Evolutionary conservation across 2,113 vertebrate species (phyloP).

Genomic region (Eubucco bourcierii): DNA sequence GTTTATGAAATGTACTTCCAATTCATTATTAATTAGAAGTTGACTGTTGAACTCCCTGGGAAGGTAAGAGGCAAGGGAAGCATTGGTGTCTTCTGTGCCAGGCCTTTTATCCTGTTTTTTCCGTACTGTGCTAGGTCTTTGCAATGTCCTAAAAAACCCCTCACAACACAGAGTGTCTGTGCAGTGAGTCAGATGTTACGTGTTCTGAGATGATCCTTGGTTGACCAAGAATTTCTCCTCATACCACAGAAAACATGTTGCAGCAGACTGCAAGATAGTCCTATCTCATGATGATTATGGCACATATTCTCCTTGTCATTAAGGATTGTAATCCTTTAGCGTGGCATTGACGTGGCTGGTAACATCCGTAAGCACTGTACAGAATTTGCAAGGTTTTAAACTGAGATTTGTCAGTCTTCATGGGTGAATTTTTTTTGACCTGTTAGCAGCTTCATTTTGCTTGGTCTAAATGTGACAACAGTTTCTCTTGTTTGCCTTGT

Average conservation of each 20-base stretch:
- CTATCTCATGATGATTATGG: too few species aligned
- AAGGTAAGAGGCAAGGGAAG: background rate
- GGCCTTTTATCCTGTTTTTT: background rate
- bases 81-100: background rate
- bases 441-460: background rate
- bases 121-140: background rate
- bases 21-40: background rate
- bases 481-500: background rate
- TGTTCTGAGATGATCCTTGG: background rate
- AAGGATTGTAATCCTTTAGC: background rate
- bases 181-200: background rate
- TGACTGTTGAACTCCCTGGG: background rate
- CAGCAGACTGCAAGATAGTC: background rate
- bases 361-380: rapidly evolving
- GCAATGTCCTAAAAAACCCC: background rate
- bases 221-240: background rate
- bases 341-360: rapidly evolving
- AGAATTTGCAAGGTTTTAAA: background rate
- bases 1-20: background rate
- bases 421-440: background rate
- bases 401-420: background rate
- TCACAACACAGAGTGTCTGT: background rate
- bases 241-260: background rate
- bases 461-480: background rate
- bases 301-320: background rate